Evolutionary conservation across 2,888 invertebrate species (phyloP), one percentile per base, ranked within the genome.

Genomic region (Phengaris arion): DNA sequence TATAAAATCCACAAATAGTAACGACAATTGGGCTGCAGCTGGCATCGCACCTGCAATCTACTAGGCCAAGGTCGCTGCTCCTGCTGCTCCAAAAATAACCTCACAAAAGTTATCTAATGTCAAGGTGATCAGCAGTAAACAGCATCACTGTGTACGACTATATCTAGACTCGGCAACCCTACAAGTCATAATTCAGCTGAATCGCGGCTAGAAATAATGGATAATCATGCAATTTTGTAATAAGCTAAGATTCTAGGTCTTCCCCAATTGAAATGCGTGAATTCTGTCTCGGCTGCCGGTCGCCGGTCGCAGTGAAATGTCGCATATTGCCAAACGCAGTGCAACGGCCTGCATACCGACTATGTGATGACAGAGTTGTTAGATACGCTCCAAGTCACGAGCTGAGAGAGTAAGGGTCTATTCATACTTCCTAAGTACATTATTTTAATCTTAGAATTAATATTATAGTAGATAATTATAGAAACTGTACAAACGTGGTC

Each of bases 291-390:
- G 35, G 12, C 22, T 22, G 59, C 35, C 35, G 59, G 59, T 64
- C 59, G 59, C 64, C 79, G 79, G 80, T 82, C 81, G 77, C 77
- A 80, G 85, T 82, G 83, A 89, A 89, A 88, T 88, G 89, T 88
- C 85, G 87, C 86, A 85, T 87, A 89, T 92, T 91, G 87, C 91
- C 91, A 91, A 92, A 90, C 87, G 83, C 80, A 81, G 90, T 82
- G 86, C 90, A 89, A 87, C 84, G 89, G 87, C 89, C 89, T 82
- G 90, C 89, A 89, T 89, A 86, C 90, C 89, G 83, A 82, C 87
- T 87, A 88, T 86, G 88, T 87, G 90, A 91, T 91, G 90, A 91
- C 90, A 87, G 90, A 90, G 84, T 89, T 89, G 87, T 87, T 88
- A 84, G 84, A 81, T 83, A 80, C 83, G 82, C 82, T 79, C 2